Evolutionary conservation across 1,140 invertebrate genomes (phyloP).

Genomic region (Drosophila gunungcola): DNA sequence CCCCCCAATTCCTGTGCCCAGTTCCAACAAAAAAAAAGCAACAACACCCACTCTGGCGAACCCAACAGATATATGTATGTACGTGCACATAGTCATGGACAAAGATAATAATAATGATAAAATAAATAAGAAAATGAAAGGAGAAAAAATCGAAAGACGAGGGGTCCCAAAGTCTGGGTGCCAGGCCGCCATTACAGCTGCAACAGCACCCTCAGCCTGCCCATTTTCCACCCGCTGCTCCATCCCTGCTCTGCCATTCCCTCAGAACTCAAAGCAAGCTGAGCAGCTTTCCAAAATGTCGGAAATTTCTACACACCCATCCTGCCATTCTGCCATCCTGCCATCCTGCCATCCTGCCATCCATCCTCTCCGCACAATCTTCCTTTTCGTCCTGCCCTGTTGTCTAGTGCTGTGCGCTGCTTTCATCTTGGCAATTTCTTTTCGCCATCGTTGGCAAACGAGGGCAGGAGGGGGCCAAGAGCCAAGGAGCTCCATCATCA

Average conservation of each 20-base stretch:
- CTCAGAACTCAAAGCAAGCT: conserved; percentile 76
- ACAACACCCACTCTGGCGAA: not conserved
- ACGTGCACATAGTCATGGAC: conserved; percentile 70
- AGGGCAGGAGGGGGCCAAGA: not conserved
- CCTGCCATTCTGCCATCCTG: not conserved
- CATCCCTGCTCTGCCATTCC: conserved; percentile 11
- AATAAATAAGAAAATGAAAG: conserved; percentile 80
- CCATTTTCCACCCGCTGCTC: conserved; percentile 13
- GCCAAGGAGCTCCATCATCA: conserved; percentile 5
- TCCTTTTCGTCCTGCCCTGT: conserved; percentile 6
- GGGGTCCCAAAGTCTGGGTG: conserved; percentile 23
- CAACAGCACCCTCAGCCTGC: not conserved
- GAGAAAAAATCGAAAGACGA: conserved; percentile 32
- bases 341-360: too few species aligned
- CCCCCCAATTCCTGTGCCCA: not conserved
- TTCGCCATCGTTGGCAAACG: conserved; percentile 47
- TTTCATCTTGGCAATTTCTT: conserved; percentile 83
- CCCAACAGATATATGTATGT: conserved; percentile 18
- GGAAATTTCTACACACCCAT: conserved; percentile 74
- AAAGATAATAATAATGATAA: conserved; percentile 84
- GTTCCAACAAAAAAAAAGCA: not conserved
- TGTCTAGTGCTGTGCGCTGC: conserved; percentile 57
- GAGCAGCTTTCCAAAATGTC: conserved; percentile 79
- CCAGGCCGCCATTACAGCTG: conserved; percentile 20
- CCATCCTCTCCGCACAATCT: not conserved